Base-by-base conservation (phyloP, 2,113 vertebrate genomes). In the Anolis sagrei region DNA sequence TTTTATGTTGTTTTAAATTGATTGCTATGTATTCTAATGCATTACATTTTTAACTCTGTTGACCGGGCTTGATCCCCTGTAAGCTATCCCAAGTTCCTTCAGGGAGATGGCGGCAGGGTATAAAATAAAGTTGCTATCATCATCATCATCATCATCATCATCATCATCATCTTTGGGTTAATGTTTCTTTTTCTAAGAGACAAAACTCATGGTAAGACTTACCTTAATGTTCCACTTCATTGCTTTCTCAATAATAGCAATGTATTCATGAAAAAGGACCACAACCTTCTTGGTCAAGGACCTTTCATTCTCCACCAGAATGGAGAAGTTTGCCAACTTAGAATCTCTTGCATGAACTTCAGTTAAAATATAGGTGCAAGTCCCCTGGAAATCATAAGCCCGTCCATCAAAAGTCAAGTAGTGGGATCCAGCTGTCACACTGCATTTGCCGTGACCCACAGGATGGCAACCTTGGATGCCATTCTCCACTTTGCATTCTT, bases 331-430 rank as follows among this genome's bases (percentile, higher is more conserved):
- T 13, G 23, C 10, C 6, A 88, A 76, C 2, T 73, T 75, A 19
- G 66, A 34, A 36, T 58, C 32, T 19, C 29, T 49, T 1, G 44
- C 10, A 10, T 83, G 87, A 19, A 84, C 88, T 16, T 79, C 36
- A 13, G 64, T 80, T 62, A 93, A 76, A 10, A 68, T 72, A 49
- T 91, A 92, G 49, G 87, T 74, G 48, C 93, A 93, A 6, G 90
- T 80, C 7, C 91, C 90, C 0, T 88, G 72, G 86, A 92, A 86
- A 34, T 62, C n/a, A 34, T 83, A 92, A 14, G 4, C 51, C 36
- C 44, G 54, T 1, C 86, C 77, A 44, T 93, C 93, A 72, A 92
- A 92, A 16, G 93, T 82, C 49, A 61, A 49, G 34, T 89, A 92
- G 51, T 76, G 84, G 18, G 82, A 25, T 76, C 85, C 83, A 1